phyloP scores from a whole-genome alignment of 1,140 invertebrate genomes.

The Drosophila quadrilineata region DNA sequence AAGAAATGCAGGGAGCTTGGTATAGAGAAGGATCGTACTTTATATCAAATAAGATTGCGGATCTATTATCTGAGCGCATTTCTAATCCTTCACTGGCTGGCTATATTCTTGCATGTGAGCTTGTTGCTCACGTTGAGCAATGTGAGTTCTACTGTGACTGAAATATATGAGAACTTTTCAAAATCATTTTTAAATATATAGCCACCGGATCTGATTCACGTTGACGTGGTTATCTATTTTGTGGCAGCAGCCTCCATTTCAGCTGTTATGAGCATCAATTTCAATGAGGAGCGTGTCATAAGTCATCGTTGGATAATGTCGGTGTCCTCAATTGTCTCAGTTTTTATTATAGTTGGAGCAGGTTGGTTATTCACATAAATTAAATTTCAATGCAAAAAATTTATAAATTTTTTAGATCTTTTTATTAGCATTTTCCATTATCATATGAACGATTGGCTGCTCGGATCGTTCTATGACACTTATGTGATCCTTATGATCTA shows the following conservation, averaged over 20 bases:
- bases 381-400: neutral
- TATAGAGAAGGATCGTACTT: conserved; percentile 30
- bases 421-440: conserved; percentile 82
- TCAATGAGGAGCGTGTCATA: conserved; percentile 78
- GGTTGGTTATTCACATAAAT: conserved; percentile 33
- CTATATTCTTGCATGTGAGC: neutral
- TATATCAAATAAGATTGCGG: conserved; percentile 36
- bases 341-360: conserved; percentile 30
- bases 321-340: conserved; percentile 80
- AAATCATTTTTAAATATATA: neutral
- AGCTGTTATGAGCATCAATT: conserved; percentile 81
- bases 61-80: conserved; percentile 31
- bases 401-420: conserved; percentile 80
- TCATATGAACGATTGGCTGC: conserved; percentile 43
- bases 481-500: conserved; percentile 88
- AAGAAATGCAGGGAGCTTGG: conserved; percentile 32
- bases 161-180: too few relatives aligned
- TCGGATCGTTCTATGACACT: conserved; percentile 85
- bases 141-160: neutral
- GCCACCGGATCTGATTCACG: conserved; percentile 7
- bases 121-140: conserved; percentile 9
- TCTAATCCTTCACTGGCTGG: conserved; percentile 7
- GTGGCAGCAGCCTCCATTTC: conserved; percentile 77
- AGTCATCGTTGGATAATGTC: conserved; percentile 80
- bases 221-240: conserved; percentile 72